phyloP scores from a whole-genome alignment of 2,797 vertebrate species.

The Cyprinella venusta region DNA sequence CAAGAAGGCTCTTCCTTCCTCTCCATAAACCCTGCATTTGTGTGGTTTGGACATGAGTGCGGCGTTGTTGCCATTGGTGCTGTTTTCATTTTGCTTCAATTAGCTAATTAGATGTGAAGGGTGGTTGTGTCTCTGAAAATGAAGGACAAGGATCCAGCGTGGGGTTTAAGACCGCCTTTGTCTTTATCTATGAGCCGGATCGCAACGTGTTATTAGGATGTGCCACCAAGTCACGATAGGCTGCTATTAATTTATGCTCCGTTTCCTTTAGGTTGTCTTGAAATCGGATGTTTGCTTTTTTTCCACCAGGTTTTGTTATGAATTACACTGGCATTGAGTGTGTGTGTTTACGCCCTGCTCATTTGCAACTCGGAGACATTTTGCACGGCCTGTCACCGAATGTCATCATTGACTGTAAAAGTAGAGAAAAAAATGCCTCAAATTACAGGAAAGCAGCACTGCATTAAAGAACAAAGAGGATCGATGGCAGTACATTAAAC shows the following conservation, averaged over 20 bases:
- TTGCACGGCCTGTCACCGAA: slow-evolving; percentile 75
- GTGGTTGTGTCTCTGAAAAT: slow-evolving; percentile 70
- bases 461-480: slow-evolving; percentile 89
- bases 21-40: slow-evolving; percentile 73
- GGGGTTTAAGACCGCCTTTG: slow-evolving; percentile 69
- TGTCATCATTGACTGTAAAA: slow-evolving; percentile 82
- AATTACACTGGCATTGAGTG: slow-evolving; percentile 7
- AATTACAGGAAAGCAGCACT: slow-evolving; percentile 87
- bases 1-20: slow-evolving; percentile 69
- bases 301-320: neutral
- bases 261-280: slow-evolving; percentile 18
- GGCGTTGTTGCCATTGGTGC: slow-evolving; percentile 76
- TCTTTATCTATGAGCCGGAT: slow-evolving; percentile 63
- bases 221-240: slow-evolving; percentile 49
- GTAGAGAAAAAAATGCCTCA: slow-evolving; percentile 73
- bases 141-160: slow-evolving; percentile 73
- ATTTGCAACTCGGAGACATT: slow-evolving; percentile 60
- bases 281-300: slow-evolving; percentile 1
- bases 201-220: slow-evolving; percentile 43
- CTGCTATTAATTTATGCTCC: slow-evolving; percentile 50
- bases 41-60: slow-evolving; percentile 73
- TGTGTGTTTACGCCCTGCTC: slow-evolving; percentile 38
- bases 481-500: slow-evolving; percentile 88
- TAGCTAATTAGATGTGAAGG: slow-evolving; percentile 82
- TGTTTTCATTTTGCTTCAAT: slow-evolving; percentile 80